These are phyloP conservation scores for Tenebrosternarchus preto DNA, from an alignment of 2,113 vertebrate genomes.

Conservation along the genomic window DNA sequence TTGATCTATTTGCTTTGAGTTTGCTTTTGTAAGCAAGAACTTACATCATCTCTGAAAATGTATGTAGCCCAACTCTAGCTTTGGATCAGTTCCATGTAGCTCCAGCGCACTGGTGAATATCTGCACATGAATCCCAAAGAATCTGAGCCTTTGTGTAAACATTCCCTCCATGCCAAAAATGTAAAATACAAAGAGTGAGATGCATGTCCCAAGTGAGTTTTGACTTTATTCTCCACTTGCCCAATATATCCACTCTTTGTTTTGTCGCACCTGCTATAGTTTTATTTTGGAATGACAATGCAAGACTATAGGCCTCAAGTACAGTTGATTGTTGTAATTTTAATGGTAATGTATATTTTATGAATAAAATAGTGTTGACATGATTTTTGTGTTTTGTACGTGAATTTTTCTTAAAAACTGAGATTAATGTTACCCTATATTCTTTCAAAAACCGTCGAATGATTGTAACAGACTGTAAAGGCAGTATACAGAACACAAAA, in stretches of 20 bases:
- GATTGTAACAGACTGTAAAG: no score
- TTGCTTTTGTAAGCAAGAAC: no score
- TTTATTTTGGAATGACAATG: constrained; percentile 42
- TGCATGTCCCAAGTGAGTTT: neutral
- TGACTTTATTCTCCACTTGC: neutral
- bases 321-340: constrained; percentile 47
- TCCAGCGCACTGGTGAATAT: no score
- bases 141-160: neutral
- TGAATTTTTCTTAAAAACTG: neutral
- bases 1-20: no score
- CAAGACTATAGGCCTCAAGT: constrained; percentile 46
- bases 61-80: no score
- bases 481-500: neutral
- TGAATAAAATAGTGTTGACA: constrained; percentile 50
- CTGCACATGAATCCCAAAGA: no score
- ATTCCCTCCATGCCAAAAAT: neutral
- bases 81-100: no score
- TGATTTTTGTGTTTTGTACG: neutral
- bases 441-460: no score
- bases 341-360: constrained; percentile 52
- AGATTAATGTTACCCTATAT: no score
- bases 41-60: no score
- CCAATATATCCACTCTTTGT: constrained; percentile 7
- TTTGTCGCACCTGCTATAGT: constrained; percentile 14
- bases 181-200: no score